Evolutionary conservation across 2,113 vertebrate genomes (phyloP).

Genomic region (Istiophorus platypterus): DNA sequence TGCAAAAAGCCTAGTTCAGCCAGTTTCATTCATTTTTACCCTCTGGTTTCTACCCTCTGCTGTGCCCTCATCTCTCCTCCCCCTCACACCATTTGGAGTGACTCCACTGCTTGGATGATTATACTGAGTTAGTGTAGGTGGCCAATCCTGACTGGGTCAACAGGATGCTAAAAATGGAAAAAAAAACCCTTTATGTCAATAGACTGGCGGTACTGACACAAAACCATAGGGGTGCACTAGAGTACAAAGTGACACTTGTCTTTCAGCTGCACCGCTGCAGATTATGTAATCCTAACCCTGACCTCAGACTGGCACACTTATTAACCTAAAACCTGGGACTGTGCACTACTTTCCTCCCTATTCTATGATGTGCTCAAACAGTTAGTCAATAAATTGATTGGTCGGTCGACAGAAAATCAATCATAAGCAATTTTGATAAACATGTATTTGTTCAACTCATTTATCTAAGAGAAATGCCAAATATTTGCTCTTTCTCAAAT

Average conservation of each 20-base stretch:
- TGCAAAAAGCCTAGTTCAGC: slow-evolving; percentile 6
- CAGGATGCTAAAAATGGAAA: slow-evolving; percentile 40
- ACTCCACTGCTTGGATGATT: not conserved
- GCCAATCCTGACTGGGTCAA: not conserved
- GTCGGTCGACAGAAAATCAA: not conserved
- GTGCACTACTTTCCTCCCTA: not conserved
- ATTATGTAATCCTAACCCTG: slow-evolving; percentile 14
- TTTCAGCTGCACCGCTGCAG: not conserved
- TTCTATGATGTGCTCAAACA: not conserved
- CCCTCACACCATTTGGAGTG: slow-evolving; percentile 43
- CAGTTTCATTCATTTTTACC: slow-evolving; percentile 20
- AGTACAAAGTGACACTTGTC: not conserved
- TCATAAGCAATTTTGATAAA: not conserved
- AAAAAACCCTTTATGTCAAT: slow-evolving; percentile 16
- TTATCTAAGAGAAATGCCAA: not conserved
- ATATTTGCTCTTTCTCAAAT: not conserved
- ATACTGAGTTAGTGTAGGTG: not conserved
- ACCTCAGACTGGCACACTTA: not conserved
- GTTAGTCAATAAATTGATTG: not conserved
- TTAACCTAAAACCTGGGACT: slow-evolving; percentile 4
- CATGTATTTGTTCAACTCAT: not conserved
- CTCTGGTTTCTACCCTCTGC: slow-evolving; percentile 27
- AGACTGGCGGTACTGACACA: not conserved
- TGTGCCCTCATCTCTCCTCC: slow-evolving; percentile 52
- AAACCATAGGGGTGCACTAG: not conserved